phyloP scores from a whole-genome alignment of 2,888 invertebrate genomes.

The Deroplatys truncata region DNA sequence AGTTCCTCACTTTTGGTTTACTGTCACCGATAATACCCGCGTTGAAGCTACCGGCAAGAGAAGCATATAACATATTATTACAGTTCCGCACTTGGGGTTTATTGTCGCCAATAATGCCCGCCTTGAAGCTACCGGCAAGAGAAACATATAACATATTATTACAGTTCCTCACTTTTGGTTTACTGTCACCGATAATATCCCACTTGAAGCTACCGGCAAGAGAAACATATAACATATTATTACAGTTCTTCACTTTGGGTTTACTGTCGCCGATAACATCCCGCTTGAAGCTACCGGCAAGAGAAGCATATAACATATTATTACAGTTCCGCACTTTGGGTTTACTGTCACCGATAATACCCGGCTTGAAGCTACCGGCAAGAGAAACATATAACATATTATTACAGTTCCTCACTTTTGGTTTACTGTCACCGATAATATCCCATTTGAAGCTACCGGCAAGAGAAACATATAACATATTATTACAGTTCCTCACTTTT shows the following conservation, averaged over 20 bases:
- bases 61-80: too few species aligned
- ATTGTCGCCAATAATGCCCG: constrained; percentile 97
- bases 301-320: constrained; percentile 6
- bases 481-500: too few species aligned
- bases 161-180: constrained; percentile 99
- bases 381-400: constrained; percentile 31
- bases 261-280: constrained; percentile 99
- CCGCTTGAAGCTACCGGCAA: constrained; percentile 93
- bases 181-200: constrained; percentile 97
- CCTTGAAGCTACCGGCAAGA: constrained; percentile 90
- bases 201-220: constrained; percentile 93
- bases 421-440: constrained; percentile 98
- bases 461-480: constrained; percentile 35
- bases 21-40: constrained; percentile 99
- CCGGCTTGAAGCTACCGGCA: constrained; percentile 96
- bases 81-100: constrained; percentile 99
- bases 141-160: background rate
- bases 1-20: constrained; percentile 98
- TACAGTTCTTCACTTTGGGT: constrained; percentile 98
- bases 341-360: constrained; percentile 98
- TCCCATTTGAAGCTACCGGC: constrained; percentile 97
- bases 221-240: constrained; percentile 6
- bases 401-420: too few species aligned
- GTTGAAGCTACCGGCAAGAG: constrained; percentile 85
- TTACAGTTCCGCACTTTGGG: too few species aligned